Evolutionary conservation across 2,888 invertebrate genomes (phyloP).

Genomic region (Physocephala rufipes): DNA sequence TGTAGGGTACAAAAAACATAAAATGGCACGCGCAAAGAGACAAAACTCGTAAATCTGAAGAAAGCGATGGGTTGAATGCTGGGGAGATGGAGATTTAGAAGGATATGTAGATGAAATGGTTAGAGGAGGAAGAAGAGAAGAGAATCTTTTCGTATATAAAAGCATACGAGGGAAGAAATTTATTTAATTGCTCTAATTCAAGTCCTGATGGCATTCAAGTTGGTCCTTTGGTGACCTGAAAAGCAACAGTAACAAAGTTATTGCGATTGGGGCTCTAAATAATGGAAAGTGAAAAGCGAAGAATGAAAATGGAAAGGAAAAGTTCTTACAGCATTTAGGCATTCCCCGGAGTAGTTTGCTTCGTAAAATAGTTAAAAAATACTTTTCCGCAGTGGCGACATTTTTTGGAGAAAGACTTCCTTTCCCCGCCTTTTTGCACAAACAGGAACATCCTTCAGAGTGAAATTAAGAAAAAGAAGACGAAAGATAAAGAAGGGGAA

Average conservation of each 20-base stretch:
- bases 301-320: not conserved
- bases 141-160: constrained; percentile 6
- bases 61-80: too few species aligned
- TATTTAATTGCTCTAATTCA: constrained; percentile 49
- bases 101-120: too few species aligned
- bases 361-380: constrained; percentile 8
- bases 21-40: not conserved
- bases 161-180: constrained; percentile 10
- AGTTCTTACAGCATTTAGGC: constrained; percentile 3
- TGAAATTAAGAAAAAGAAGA: too few species aligned
- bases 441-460: too few species aligned
- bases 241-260: too few species aligned
- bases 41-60: not conserved
- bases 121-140: too few species aligned
- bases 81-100: not conserved
- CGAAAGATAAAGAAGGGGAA: too few species aligned
- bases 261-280: not conserved
- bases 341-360: not conserved
- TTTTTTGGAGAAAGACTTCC: not conserved
- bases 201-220: constrained; percentile 61
- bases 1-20: too few species aligned
- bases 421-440: too few species aligned
- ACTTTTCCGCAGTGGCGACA: not conserved
- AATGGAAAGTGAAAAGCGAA: not conserved
- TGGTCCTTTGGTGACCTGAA: constrained; percentile 56